phyloP scores from a whole-genome alignment of 2,113 vertebrate species.

The Gobius niger region DNA sequence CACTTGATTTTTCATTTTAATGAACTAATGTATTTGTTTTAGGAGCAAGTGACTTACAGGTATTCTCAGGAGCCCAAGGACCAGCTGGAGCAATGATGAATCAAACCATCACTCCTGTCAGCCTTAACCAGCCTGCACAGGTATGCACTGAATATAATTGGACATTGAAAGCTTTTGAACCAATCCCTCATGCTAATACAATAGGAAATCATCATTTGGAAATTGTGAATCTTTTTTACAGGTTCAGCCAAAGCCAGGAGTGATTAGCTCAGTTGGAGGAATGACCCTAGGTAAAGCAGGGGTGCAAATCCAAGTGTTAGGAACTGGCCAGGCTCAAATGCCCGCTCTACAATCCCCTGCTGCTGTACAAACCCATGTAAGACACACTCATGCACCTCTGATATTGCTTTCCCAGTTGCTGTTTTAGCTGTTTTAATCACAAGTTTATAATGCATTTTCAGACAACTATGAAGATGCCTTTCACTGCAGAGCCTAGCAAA shows the following conservation, averaged over 20 bases:
- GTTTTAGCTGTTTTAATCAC: slow-evolving; percentile 5
- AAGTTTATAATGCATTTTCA: slow-evolving; percentile 49
- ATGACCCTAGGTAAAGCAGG: slow-evolving; percentile 72
- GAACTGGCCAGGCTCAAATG: slow-evolving; percentile 70
- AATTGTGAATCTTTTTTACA: background rate
- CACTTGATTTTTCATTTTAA: background rate
- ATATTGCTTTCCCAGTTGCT: background rate
- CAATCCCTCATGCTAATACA: no score
- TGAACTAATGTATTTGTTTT: slow-evolving; percentile 30
- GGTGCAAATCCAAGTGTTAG: slow-evolving; percentile 76
- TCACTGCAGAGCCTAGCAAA: slow-evolving; percentile 87
- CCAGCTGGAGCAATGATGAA: slow-evolving; percentile 74
- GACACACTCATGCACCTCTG: background rate
- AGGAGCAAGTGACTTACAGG: slow-evolving; percentile 81
- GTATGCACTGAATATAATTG: slow-evolving; percentile 43
- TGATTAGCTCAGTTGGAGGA: slow-evolving; percentile 79
- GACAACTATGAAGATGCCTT: slow-evolving; percentile 81
- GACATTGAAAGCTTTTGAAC: no score
- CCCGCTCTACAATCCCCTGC: slow-evolving; percentile 60
- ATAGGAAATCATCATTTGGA: no score
- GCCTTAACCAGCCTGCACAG: slow-evolving; percentile 79
- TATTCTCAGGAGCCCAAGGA: slow-evolving; percentile 77
- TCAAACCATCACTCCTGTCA: slow-evolving; percentile 65
- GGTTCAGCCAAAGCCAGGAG: slow-evolving; percentile 80
- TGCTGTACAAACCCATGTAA: slow-evolving; percentile 71